A percentile compares a stretch with the other conserved stretches of the same genome.
phyloP scores from a whole-genome alignment of 2,113 vertebrate genomes.

The Anguilla rostrata region DNA sequence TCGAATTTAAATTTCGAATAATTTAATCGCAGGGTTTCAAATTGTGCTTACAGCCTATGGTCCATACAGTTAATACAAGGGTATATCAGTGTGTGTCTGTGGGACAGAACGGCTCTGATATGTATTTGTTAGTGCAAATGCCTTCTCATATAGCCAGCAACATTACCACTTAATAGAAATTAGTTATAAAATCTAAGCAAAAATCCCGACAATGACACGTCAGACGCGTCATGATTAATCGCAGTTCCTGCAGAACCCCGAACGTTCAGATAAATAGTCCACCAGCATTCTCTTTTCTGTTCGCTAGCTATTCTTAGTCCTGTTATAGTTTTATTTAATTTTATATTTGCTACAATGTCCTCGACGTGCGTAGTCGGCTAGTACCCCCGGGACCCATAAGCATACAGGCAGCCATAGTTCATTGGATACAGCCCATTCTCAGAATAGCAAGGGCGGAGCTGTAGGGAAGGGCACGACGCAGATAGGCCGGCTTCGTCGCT shows the following conservation, averaged over 20 bases:
- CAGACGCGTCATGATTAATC: not conserved
- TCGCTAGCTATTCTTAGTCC: not conserved
- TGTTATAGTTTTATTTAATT: not conserved
- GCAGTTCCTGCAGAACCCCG: not conserved
- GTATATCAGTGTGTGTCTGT: not conserved
- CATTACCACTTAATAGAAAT: too few species aligned
- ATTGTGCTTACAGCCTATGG: not conserved
- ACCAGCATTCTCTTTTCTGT: not conserved
- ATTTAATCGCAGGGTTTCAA: not conserved
- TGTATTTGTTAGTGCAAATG: too few species aligned
- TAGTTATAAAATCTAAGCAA: not conserved
- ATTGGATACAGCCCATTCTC: not conserved
- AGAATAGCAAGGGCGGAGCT: not conserved
- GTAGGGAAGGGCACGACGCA: not conserved
- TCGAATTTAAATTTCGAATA: too few species aligned
- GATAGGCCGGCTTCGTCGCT: slow-evolving; percentile 27
- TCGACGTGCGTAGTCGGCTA: not conserved
- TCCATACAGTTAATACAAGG: not conserved
- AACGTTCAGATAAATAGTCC: not conserved
- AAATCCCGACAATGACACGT: not conserved
- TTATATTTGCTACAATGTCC: not conserved
- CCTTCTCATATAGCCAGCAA: too few species aligned
- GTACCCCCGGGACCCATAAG: not conserved
- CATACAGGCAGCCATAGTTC: not conserved
- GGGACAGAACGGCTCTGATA: not conserved